These are phyloP conservation scores for Trochalopteron elliotii DNA, from an alignment of 2,113 vertebrate species.

Conservation along the genomic window DNA sequence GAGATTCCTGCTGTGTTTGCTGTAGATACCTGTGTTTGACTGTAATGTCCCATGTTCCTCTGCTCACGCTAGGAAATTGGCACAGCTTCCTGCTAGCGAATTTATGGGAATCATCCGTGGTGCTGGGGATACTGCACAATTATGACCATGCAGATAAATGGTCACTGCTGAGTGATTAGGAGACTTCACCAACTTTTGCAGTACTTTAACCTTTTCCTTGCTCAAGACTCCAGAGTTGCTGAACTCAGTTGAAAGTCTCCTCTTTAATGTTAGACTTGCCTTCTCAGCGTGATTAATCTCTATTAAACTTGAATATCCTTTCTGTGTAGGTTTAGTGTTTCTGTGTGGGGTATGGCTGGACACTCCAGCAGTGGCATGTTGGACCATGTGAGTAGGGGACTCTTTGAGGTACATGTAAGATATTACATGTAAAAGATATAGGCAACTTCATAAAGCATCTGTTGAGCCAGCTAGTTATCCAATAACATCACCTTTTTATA, in stretches of 20 bases:
- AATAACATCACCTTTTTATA: constrained; percentile 50
- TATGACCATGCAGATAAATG: background rate
- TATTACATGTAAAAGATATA: background rate
- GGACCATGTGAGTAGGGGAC: background rate
- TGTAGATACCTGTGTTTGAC: background rate
- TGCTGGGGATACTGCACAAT: background rate
- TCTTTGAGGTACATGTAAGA: background rate
- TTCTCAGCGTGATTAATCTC: background rate
- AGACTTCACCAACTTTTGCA: background rate
- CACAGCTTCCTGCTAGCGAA: background rate
- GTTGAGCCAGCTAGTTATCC: background rate
- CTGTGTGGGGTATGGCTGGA: background rate
- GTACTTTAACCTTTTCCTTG: background rate
- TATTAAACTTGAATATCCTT: background rate
- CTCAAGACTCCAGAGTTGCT: background rate
- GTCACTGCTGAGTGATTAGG: background rate
- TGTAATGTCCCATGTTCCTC: background rate
- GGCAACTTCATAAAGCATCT: background rate
- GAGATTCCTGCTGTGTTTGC: background rate
- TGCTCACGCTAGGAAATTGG: background rate
- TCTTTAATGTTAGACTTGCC: background rate
- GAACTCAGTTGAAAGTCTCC: background rate
- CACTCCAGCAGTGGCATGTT: background rate
- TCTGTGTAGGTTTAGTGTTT: background rate
- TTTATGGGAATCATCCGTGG: background rate